These are phyloP conservation scores for Suillia variegata DNA, from an alignment of 2,888 invertebrate genomes.

Conservation along the genomic window DNA sequence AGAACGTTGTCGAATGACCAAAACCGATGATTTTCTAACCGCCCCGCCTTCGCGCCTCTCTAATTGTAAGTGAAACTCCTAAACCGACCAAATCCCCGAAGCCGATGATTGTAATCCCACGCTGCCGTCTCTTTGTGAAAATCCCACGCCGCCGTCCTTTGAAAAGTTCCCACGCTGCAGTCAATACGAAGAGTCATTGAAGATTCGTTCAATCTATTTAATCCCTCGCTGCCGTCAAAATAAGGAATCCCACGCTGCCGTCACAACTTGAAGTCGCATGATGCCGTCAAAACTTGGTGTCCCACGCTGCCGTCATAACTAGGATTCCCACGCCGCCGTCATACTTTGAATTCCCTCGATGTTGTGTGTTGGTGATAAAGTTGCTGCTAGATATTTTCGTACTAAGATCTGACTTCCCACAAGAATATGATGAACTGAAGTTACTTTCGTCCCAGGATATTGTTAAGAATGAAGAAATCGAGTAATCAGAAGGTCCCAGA, in stretches of 20 bases:
- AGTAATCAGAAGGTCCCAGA: no score
- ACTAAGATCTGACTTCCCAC: no score
- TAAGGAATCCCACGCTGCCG: not conserved
- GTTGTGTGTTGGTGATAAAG: no score
- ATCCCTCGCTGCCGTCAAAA: slow-evolving; percentile 18
- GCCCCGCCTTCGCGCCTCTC: not conserved
- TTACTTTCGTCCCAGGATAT: no score
- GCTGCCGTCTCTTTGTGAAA: slow-evolving; percentile 5
- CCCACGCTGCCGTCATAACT: slow-evolving; percentile 17
- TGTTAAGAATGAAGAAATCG: no score
- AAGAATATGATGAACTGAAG: no score
- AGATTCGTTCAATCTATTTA: slow-evolving; percentile 29
- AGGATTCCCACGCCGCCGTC: not conserved
- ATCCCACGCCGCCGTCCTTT: slow-evolving; percentile 25
- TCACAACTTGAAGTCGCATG: slow-evolving; percentile 24
- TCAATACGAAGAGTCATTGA: slow-evolving; percentile 34
- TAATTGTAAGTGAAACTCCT: not conserved
- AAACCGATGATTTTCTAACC: not conserved
- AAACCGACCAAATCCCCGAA: slow-evolving; percentile 23
- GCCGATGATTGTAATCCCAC: slow-evolving; percentile 3
- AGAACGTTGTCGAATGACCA: slow-evolving; percentile 37
- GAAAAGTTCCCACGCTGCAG: slow-evolving; percentile 38
- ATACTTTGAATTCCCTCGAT: no score
- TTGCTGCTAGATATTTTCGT: no score
- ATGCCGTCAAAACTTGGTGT: slow-evolving; percentile 22